Evolutionary conservation across 1,140 invertebrate species (phyloP).

Genomic region (Zaprionus davidi): DNA sequence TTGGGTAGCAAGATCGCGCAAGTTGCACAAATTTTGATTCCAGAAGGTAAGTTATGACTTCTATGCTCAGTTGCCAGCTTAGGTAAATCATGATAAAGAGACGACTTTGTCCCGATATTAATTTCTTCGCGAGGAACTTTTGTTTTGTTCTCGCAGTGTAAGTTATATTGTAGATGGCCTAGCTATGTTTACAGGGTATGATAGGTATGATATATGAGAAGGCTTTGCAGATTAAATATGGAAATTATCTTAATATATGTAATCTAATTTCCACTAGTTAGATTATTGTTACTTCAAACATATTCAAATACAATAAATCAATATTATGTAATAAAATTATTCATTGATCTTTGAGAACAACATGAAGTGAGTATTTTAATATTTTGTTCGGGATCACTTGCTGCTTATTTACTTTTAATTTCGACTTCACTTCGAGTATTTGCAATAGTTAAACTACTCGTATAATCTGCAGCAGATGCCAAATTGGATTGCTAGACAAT

Average conservation of each 20-base stretch:
- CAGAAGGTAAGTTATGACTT: conserved; percentile 33
- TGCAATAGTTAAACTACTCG: not conserved
- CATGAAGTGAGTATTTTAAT: too few species aligned
- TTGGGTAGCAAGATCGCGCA: not conserved
- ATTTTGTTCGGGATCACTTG: too few species aligned
- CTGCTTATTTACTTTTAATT: too few species aligned
- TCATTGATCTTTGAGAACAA: too few species aligned
- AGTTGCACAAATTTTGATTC: conserved; percentile 40
- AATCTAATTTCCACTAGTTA: too few species aligned
- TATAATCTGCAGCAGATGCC: not conserved
- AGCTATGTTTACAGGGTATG: not conserved
- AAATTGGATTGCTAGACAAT: not conserved
- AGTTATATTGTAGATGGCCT: not conserved
- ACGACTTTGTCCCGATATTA: conserved; percentile 20
- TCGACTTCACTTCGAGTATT: not conserved
- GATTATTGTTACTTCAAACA: too few species aligned
- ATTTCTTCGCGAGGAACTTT: conserved; percentile 8
- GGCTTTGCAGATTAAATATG: not conserved
- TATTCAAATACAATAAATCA: too few species aligned
- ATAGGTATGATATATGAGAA: not conserved
- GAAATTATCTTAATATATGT: too few species aligned
- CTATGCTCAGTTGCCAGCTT: conserved; percentile 6
- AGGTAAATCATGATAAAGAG: conserved; percentile 37
- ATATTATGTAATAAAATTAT: too few species aligned
- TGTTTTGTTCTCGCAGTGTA: not conserved